Base-by-base conservation (phyloP, 2,888 invertebrate genomes). In the Lepidonotus clava region DNA sequence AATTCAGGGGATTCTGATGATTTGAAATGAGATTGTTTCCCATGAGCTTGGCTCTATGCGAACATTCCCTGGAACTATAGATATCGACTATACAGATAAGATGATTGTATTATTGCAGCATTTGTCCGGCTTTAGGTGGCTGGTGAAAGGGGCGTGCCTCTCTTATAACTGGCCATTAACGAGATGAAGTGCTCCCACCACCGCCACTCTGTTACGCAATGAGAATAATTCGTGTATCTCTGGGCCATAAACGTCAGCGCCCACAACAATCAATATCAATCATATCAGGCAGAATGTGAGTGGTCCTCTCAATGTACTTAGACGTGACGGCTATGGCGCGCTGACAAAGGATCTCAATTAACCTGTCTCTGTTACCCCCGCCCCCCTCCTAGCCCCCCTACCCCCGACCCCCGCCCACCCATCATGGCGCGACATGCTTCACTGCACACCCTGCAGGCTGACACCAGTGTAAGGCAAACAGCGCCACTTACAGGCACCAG, bases 401-500 rank as follows among this genome's bases (percentile, higher is more conserved):
- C 5, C 21, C 56, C 14, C 56, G 14, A 56, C 56, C 56, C 14
- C 24, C 21, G 14, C 14, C 56, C 56, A 8, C 56, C 56, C 66
- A 66, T 66, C 66, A 66, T 66, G 66, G 66, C 28, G n/a, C 11
- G 71, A 21, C 71, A 71, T 38, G 38, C 71, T 1, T 18, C 71
- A 71, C 36, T 38, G 71, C 34, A 38, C 36, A 38, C 36, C 71
- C 71, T 18, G 36, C 71, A 38, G 71, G 71, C 71, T 18, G 38
- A 11, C 24, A 34, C 71, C 71, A 21, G 71, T 38, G 21, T 4
- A 11, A 34, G 36, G 36, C 71, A 71, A 71, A 32, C n/a, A 71
- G 11, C 38, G 71, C 36, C 71, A 71, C 71, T 71, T 71, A 71
- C 71, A 34, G 71, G 71, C 18, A 71, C 71, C 71, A 71, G 21